These are phyloP conservation scores for Acleris emargana DNA, from an alignment of 2,888 invertebrate species.

Conservation along the genomic window DNA sequence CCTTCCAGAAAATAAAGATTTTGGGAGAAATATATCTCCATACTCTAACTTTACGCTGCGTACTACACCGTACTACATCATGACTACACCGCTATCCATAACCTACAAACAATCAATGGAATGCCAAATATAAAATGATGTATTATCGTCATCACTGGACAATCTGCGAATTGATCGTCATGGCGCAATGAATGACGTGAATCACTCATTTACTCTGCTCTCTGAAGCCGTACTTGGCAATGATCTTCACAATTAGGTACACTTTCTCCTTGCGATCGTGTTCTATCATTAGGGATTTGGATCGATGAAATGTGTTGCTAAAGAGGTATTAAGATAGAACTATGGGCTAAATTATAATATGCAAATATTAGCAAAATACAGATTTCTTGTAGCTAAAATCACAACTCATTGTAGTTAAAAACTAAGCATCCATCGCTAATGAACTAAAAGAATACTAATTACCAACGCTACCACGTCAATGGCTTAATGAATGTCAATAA, in stretches of 20 bases:
- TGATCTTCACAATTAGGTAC: constrained; percentile 3
- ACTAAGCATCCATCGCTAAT: constrained; percentile 1
- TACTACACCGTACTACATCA: too few relatives aligned
- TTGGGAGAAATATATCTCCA: too few relatives aligned
- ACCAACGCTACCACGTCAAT: constrained; percentile 22
- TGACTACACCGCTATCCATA: too few relatives aligned
- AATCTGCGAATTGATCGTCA: not conserved
- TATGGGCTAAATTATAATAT: too few relatives aligned
- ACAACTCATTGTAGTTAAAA: constrained; percentile 11
- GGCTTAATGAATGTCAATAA: constrained; percentile 24
- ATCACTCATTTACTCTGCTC: not conserved
- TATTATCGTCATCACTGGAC: not conserved
- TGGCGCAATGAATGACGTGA: not conserved
- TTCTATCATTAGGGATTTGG: too few relatives aligned
- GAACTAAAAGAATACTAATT: constrained; percentile 25
- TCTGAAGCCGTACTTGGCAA: constrained; percentile 10
- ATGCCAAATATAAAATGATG: not conserved
- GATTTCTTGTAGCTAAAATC: constrained; percentile 2
- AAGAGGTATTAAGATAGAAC: too few relatives aligned
- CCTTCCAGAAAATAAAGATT: too few relatives aligned
- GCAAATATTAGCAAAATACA: not conserved
- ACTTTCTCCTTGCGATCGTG: too few relatives aligned
- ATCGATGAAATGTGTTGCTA: too few relatives aligned
- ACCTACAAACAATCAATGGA: too few relatives aligned
- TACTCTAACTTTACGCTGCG: too few relatives aligned